Evolutionary conservation across 2,888 invertebrate species (phyloP).

Genomic region (Teleiodes luculella): DNA sequence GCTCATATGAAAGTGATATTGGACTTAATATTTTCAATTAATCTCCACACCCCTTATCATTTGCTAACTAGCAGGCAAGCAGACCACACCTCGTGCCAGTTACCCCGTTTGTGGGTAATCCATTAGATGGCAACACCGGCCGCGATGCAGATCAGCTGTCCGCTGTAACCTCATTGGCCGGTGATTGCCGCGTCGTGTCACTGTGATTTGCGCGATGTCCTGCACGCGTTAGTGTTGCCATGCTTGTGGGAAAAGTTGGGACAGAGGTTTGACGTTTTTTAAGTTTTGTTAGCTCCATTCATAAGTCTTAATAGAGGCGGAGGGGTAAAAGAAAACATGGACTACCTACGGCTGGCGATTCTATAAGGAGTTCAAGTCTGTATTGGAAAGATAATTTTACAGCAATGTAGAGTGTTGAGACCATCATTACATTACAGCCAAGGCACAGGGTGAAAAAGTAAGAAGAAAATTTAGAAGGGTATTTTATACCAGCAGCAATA

Average conservation of each 20-base stretch:
- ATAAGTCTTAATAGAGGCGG: no score
- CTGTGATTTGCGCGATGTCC: slow-evolving; percentile 42
- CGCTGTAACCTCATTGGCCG: slow-evolving; percentile 32
- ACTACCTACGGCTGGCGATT: no score
- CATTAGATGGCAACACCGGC: slow-evolving; percentile 43
- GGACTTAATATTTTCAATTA: slow-evolving; percentile 3
- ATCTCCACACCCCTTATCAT: slow-evolving; percentile 2
- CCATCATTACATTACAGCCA: no score
- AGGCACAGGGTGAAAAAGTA: no score
- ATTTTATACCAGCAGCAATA: no score
- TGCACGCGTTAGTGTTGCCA: slow-evolving; percentile 16
- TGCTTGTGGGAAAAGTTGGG: neutral
- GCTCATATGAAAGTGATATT: neutral
- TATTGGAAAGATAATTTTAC: no score
- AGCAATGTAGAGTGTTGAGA: no score
- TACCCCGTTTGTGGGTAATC: slow-evolving; percentile 5
- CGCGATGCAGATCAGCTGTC: slow-evolving; percentile 44
- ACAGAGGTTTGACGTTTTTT: neutral
- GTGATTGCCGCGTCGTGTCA: slow-evolving; percentile 44
- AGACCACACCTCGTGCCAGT: slow-evolving; percentile 3
- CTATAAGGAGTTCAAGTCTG: no score
- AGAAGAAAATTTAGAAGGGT: no score
- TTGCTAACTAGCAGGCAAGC: neutral
- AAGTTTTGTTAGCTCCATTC: neutral
- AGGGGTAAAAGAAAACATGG: no score